phyloP scores from a whole-genome alignment of 2,888 invertebrate species.

The Polylopha cassiicola region DNA sequence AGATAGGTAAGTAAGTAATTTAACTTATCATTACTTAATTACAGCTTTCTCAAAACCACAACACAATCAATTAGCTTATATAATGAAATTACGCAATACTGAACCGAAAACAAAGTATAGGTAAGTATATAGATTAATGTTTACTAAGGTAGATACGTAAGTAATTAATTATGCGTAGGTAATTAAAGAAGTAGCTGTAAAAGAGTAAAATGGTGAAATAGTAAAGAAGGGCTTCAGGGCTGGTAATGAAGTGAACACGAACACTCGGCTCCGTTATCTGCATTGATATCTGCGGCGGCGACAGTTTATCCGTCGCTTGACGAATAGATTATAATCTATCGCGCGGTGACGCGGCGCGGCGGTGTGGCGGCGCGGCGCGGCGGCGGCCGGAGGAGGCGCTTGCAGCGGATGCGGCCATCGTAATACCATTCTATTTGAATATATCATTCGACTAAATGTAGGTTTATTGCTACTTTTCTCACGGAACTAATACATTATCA shows the following conservation, averaged over 20 bases:
- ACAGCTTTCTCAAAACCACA: too few species aligned
- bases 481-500: constrained; percentile 74
- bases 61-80: too few species aligned
- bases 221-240: constrained; percentile 15
- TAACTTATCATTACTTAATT: too few species aligned
- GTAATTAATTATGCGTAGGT: constrained; percentile 2
- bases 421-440: constrained; percentile 73
- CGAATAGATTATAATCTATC: constrained; percentile 66
- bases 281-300: constrained; percentile 55
- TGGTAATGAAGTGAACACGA: constrained; percentile 31
- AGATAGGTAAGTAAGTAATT: too few species aligned
- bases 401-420: constrained; percentile 69
- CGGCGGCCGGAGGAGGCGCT: constrained; percentile 59
- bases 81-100: too few species aligned
- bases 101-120: too few species aligned
- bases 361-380: constrained; percentile 52
- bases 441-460: constrained; percentile 72
- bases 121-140: too few species aligned
- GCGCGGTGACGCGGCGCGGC: constrained; percentile 47
- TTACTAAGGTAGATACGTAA: too few species aligned
- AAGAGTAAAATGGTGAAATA: constrained; percentile 17
- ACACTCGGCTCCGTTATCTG: constrained; percentile 43
- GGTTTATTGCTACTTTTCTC: constrained; percentile 77
- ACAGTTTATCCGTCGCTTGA: constrained; percentile 64
- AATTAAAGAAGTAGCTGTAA: constrained; percentile 15